These are phyloP conservation scores for Epinephelus cyanopodus DNA, from an alignment of 2,113 vertebrate species.

Conservation along the genomic window DNA sequence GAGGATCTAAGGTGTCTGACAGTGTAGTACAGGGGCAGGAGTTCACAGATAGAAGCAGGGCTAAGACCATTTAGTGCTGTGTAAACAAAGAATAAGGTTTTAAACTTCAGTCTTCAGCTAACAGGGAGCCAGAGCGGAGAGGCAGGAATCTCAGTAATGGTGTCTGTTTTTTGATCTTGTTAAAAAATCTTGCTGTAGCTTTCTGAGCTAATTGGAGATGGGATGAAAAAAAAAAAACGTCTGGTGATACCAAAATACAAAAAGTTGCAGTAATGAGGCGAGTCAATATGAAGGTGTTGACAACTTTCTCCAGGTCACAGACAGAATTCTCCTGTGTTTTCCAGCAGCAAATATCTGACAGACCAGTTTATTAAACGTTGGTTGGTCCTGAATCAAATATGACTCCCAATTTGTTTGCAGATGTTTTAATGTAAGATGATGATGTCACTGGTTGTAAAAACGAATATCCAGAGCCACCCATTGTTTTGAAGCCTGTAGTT, in stretches of 20 bases:
- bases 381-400: background rate
- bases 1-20: conserved; percentile 39
- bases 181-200: conserved; percentile 29
- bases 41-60: background rate
- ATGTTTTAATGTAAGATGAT: background rate
- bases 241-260: conserved; percentile 1
- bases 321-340: background rate
- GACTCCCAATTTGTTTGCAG: background rate
- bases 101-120: background rate
- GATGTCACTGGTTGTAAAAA: background rate
- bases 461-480: too few species aligned
- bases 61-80: conserved; percentile 6
- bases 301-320: background rate
- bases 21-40: background rate
- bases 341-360: background rate
- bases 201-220: conserved; percentile 53
- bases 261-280: conserved; percentile 40
- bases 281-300: background rate
- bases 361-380: background rate
- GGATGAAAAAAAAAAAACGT: background rate
- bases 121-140: background rate
- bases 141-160: background rate
- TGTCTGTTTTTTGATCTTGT: conserved; percentile 45
- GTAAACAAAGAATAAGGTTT: conserved; percentile 33
- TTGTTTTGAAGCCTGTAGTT: too few species aligned